These are phyloP conservation scores for Silurus asotus DNA, from an alignment of 2,113 vertebrate genomes.

Conservation along the genomic window DNA sequence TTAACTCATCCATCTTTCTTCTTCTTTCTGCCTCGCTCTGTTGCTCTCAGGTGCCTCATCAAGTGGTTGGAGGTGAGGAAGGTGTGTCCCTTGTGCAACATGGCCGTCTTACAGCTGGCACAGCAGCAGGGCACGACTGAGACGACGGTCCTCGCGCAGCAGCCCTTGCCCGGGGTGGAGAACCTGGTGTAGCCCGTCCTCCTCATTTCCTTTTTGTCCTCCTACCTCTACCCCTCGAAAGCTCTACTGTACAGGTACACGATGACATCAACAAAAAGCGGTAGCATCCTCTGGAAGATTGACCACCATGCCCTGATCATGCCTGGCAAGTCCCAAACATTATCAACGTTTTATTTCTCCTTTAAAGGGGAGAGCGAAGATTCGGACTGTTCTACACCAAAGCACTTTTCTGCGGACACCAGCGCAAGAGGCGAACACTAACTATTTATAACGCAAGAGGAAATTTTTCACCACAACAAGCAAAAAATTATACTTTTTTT, in stretches of 20 bases:
- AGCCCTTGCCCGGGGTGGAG: constrained; percentile 87
- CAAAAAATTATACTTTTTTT: constrained; percentile 34
- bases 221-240: constrained; percentile 34
- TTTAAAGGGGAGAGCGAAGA: constrained; percentile 58
- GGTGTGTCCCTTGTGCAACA: constrained; percentile 97
- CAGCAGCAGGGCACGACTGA: constrained; percentile 86
- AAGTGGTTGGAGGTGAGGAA: constrained; percentile 99
- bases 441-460: constrained; percentile 54
- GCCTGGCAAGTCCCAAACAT: neutral
- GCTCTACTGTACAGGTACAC: constrained; percentile 65
- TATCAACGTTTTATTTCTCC: neutral
- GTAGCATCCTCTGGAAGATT: neutral
- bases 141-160: constrained; percentile 73
- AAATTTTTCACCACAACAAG: constrained; percentile 13
- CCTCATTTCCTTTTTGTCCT: constrained; percentile 5
- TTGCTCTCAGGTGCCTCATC: constrained; percentile 90
- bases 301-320: neutral
- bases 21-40: constrained; percentile 2
- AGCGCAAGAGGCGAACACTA: constrained; percentile 57
- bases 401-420: constrained; percentile 78
- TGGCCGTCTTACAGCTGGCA: constrained; percentile 93
- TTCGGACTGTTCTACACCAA: constrained; percentile 76
- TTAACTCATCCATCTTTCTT: neutral
- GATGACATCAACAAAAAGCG: constrained; percentile 24
- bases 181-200: constrained; percentile 83